Base-by-base conservation (phyloP, 2,888 invertebrate genomes). In the Deilephila porcellus region DNA sequence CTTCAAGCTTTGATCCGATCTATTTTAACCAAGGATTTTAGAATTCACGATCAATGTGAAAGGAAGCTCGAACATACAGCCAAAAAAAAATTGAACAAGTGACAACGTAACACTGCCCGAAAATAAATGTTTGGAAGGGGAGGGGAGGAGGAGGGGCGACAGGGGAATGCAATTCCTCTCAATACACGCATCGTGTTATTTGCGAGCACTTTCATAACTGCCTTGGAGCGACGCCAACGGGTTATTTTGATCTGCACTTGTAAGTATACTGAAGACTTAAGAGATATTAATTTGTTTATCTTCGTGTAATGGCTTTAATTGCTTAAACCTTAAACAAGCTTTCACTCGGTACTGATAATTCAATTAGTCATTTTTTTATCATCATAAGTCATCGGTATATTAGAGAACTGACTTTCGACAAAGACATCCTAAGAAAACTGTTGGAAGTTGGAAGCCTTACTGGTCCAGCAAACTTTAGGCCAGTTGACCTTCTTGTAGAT, bases 131-230 rank as follows among this genome's bases (percentile, higher is more conserved):
- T 34, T 56, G 56, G 56, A n/a, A n/a, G 56, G 56, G 56, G 56
- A 1, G 45, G 45, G 67, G 52, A 71, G 37, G 60, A 60, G 59
- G 52, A 71, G 37, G 60, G 71, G 59, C 17, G 71, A 60, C 71
- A 60, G 59, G 59, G 71, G 71, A 71, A 71, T 71, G 71, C 71
- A 71, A 71, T 71, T 60, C 71, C 60, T 71, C 59, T 71, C 20
- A n/a, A 29, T 19, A 19, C 71, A 60, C 71, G 60, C 60, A 71
- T 71, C 59, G 29, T 25, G 34, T 45, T 71, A 71, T 71, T 60
- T 71, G 71, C 60, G 71, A 71, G 19, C 60, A 71, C 71, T 71
- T 71, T 71, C 71, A 71, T 71, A 71, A 71, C 60, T 71, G 14
- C 45, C 17, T 45, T 71, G 71, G 71, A 71, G 25, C 20, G 37